Evolutionary conservation across 2,888 invertebrate species (phyloP).

Genomic region (Limnephilus rhombicus): DNA sequence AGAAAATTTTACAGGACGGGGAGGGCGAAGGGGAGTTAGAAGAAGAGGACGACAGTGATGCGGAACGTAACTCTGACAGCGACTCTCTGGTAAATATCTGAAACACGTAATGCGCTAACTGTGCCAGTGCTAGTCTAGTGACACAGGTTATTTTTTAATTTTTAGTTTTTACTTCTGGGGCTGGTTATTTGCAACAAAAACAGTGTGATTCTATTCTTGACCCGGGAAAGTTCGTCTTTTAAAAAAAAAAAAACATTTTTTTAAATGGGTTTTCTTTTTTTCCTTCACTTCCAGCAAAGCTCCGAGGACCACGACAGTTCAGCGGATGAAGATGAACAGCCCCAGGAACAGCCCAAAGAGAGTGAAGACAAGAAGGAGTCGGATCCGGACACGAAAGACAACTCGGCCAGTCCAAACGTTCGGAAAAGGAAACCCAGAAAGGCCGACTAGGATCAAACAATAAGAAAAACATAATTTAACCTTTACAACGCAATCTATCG

Average conservation of each 20-base stretch:
- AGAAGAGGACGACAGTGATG: constrained; percentile 72
- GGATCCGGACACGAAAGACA: constrained; percentile 68
- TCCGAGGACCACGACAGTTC: constrained; percentile 41
- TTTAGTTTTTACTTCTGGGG: too few species aligned
- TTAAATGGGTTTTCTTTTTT: constrained; percentile 7
- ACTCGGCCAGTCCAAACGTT: constrained; percentile 77
- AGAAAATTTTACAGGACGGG: constrained; percentile 67
- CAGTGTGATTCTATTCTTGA: too few species aligned
- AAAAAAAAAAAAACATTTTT: too few species aligned
- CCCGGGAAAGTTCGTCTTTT: too few species aligned
- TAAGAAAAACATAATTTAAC: neutral
- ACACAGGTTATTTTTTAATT: too few species aligned
- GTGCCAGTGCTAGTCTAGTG: too few species aligned
- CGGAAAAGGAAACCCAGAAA: constrained; percentile 87
- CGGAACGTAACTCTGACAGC: constrained; percentile 75
- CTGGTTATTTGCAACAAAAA: too few species aligned
- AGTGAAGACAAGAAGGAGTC: constrained; percentile 68
- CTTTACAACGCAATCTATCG: too few species aligned
- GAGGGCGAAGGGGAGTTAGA: constrained; percentile 71
- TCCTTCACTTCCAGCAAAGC: constrained; percentile 55
- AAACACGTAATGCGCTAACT: too few species aligned
- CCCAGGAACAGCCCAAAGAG: neutral
- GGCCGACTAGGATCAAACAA: constrained; percentile 78
- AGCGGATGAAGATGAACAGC: constrained; percentile 9
- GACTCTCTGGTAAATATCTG: constrained; percentile 68